Evolutionary conservation across 2,113 vertebrate genomes (phyloP).

Genomic region (Gallinago jamesoni): DNA sequence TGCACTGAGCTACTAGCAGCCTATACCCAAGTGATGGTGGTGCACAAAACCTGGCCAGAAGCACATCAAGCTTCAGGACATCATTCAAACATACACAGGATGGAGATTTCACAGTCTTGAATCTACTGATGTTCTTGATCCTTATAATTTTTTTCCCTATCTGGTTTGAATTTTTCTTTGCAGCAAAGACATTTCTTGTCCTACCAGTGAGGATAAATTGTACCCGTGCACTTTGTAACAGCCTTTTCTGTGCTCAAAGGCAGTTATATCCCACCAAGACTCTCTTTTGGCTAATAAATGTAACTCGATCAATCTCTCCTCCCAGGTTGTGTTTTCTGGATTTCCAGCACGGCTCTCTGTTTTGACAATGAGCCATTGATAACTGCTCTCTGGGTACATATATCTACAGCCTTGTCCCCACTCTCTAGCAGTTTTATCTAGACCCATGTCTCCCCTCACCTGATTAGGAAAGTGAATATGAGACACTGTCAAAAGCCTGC

Average conservation of each 20-base stretch:
- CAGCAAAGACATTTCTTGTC: neutral
- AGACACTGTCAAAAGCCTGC: slow-evolving; percentile 31
- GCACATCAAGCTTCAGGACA: neutral
- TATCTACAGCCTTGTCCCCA: slow-evolving; percentile 16
- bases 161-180: neutral
- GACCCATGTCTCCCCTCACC: slow-evolving; percentile 48
- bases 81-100: neutral
- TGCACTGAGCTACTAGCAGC: neutral
- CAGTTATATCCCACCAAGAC: neutral
- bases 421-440: slow-evolving; percentile 31
- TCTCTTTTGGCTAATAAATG: slow-evolving; percentile 39
- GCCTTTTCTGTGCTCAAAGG: neutral
- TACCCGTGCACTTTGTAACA: neutral
- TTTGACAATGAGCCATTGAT: slow-evolving; percentile 60
- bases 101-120: slow-evolving; percentile 9
- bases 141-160: neutral
- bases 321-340: neutral
- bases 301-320: slow-evolving; percentile 42
- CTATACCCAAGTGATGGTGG: neutral
- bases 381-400: slow-evolving; percentile 30
- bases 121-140: neutral
- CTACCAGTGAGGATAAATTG: neutral
- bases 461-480: slow-evolving; percentile 56
- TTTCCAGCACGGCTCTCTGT: neutral
- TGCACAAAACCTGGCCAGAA: neutral